phyloP scores from a whole-genome alignment of 2,797 vertebrate species.

The Thunnus albacares region DNA sequence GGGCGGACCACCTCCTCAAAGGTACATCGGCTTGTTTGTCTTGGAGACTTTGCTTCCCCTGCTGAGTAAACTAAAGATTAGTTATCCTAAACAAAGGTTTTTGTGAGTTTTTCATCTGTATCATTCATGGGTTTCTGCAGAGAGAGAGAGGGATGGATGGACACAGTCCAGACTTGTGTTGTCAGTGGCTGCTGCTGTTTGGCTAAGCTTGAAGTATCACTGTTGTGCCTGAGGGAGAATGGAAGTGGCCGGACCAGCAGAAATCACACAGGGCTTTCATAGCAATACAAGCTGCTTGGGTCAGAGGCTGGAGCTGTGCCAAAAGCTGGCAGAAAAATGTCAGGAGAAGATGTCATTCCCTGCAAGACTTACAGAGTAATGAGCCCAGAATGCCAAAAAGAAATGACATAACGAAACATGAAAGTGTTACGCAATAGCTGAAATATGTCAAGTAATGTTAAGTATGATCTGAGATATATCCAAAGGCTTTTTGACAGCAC shows the following conservation, averaged over 20 bases:
- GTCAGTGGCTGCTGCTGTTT: conserved; percentile 27
- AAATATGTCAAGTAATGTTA: neutral
- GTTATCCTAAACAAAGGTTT: conserved; percentile 14
- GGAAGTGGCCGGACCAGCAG: conserved; percentile 59
- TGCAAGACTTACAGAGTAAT: conserved; percentile 4
- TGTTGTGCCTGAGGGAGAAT: conserved; percentile 50
- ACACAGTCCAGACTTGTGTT: conserved; percentile 12
- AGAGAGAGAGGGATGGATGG: conserved; percentile 4
- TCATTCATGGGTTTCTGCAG: conserved; percentile 42
- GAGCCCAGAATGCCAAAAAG: neutral
- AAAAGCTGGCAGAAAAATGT: neutral
- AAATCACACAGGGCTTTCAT: conserved; percentile 65
- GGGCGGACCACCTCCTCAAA: conserved; percentile 98
- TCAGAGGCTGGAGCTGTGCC: conserved; percentile 37
- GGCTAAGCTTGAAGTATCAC: conserved; percentile 32
- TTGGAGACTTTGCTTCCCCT: neutral
- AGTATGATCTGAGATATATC: neutral
- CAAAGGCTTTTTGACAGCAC: neutral
- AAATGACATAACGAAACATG: neutral
- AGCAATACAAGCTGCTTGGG: conserved; percentile 32
- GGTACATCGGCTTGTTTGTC: conserved; percentile 77
- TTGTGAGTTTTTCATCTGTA: neutral
- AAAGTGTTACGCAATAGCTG: conserved; percentile 1
- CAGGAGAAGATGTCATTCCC: conserved; percentile 1
- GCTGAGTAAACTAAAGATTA: neutral